Percentiles rank a stretch among this genome's conserved stretches.
phyloP scores from a whole-genome alignment of 2,113 vertebrate species.

The Pterocles burchelli region DNA sequence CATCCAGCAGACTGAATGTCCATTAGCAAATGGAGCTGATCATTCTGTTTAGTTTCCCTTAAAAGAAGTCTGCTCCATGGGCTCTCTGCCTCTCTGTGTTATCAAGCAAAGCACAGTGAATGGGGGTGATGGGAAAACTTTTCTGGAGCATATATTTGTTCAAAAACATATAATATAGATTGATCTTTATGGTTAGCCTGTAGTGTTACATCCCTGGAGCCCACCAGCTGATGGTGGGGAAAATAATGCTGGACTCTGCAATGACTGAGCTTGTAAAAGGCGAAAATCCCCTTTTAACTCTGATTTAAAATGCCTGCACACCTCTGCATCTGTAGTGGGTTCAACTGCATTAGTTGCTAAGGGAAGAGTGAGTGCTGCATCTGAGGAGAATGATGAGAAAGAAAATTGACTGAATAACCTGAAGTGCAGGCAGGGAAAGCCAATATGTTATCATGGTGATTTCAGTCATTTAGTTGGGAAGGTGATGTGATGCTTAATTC shows the following conservation, averaged over 20 bases:
- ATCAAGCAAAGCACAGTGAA: neutral
- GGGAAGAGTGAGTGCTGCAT: neutral
- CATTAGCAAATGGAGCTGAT: neutral
- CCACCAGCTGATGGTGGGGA: neutral
- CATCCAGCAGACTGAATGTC: neutral
- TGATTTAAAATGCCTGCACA: neutral
- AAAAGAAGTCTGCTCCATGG: neutral
- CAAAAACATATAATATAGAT: neutral
- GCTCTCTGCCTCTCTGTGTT: neutral
- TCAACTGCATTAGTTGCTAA: neutral
- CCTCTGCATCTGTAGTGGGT: neutral
- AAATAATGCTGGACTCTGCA: neutral
- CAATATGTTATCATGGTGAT: neutral
- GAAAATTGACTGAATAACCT: neutral
- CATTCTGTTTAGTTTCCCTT: neutral
- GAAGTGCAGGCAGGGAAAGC: neutral
- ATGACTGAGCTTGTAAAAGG: neutral
- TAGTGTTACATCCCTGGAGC: neutral
- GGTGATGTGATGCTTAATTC: neutral
- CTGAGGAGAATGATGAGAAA: neutral
- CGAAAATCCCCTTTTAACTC: neutral
- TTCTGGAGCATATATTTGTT: neutral
- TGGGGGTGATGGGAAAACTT: neutral
- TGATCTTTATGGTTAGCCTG: neutral
- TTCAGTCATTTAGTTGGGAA: neutral